Base-by-base conservation (phyloP, 2,113 vertebrate species). In the Sclerurus mexicanus region DNA sequence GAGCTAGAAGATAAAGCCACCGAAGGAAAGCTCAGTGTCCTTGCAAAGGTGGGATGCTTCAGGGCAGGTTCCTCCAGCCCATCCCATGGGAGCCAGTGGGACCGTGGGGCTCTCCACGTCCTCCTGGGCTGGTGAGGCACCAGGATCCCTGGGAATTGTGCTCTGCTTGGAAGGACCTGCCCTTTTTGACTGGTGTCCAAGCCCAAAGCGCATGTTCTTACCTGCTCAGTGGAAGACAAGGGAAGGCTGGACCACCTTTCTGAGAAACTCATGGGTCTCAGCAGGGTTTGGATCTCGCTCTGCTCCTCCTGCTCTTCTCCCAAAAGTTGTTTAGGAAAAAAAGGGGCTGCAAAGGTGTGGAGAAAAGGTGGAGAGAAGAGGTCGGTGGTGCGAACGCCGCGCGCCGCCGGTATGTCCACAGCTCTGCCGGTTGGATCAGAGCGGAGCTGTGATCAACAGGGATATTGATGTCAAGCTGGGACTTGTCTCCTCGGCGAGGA, bases 141-240 rank as follows among this genome's bases (percentile, higher is more conserved):
- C 62, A 71, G 89, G 92, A 94, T 97, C 94, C 96, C 71, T 94
- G 93, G 83, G 97, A 98, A 98, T 91, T 24, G 93, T 58, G 75
- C 96, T 95, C 69, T 27, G 39, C 94, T 90, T 72, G 88, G 78
- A 92, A 80, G 73, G 94, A 96, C 97, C 96, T 94, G 89, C 93
- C 93, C 95, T 96, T 95, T 95, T 81, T 97, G 97, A 96, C 44
- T 20, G 91, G 83, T 55, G 79, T 95, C 96, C 97, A 97, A 97
- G 73, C 91, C 94, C 87, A 73, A 35, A 62, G 40, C 35, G 17
- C 98, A 8, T 96, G 98, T 97, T 87, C 77, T 56, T 96, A 97
- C 97, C 97, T 97, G 98, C 97, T 81, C 46, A 0, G n/a, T 60
- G 78, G 78, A 93, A 87, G 92, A 77, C 0, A 10, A 28, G 6